phyloP scores from a whole-genome alignment of 2,797 vertebrate genomes.

The Pseudochirops cupreus region DNA sequence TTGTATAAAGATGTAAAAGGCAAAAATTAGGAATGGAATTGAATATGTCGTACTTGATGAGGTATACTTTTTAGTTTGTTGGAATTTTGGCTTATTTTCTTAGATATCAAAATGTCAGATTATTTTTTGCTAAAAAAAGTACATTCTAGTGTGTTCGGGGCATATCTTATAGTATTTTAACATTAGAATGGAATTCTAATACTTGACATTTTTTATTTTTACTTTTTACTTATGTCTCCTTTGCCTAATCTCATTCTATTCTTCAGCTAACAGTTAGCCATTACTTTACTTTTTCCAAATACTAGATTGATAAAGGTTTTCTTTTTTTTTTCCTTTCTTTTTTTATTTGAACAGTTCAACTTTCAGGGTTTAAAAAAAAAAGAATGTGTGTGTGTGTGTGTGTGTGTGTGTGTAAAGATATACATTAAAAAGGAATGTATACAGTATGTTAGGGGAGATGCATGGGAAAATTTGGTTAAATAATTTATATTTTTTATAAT shows the following conservation, averaged over 20 bases:
- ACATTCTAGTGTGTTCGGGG: background rate
- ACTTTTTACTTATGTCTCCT: background rate
- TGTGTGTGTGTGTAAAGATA: slow-evolving; percentile 19
- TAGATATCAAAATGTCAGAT: background rate
- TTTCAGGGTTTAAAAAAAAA: slow-evolving; percentile 54
- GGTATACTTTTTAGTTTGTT: background rate
- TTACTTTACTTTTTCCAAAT: slow-evolving; percentile 19
- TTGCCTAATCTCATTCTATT: background rate
- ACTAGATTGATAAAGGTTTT: slow-evolving; percentile 44
- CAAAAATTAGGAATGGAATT: background rate
- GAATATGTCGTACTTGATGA: background rate
- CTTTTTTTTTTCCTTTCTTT: slow-evolving; percentile 47
- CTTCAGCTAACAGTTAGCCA: background rate
- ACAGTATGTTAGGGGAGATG: slow-evolving; percentile 38
- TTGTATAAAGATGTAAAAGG: slow-evolving; percentile 33
- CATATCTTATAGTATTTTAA: background rate
- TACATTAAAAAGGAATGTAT: slow-evolving; percentile 6
- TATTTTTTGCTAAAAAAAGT: background rate
- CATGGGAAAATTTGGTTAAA: slow-evolving; percentile 44
- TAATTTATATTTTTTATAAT: background rate
- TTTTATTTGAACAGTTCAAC: slow-evolving; percentile 59
- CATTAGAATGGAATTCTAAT: background rate
- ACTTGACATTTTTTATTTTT: background rate
- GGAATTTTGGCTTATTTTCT: background rate
- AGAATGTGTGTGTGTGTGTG: background rate